Percentiles rank a stretch among this genome's conserved stretches.
phyloP scores from a whole-genome alignment of 1,140 invertebrate genomes.

The Drosophila lowei region DNA sequence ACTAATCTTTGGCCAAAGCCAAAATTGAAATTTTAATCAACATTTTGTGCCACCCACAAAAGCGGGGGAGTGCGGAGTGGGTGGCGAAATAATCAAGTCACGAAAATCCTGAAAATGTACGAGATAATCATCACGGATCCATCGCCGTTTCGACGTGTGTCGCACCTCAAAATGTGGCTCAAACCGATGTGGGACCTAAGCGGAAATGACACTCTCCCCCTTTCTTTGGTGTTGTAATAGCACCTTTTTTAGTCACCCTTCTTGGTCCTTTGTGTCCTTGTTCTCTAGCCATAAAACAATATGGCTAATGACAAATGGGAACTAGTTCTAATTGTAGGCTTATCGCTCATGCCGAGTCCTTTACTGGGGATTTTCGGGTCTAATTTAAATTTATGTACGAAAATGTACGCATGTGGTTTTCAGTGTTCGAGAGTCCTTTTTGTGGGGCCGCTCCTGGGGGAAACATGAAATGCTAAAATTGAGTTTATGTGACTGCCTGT shows the following conservation, averaged over 20 bases:
- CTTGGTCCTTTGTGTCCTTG: constrained; percentile 5
- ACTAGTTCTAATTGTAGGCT: constrained; percentile 48
- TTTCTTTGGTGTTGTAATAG: constrained; percentile 25
- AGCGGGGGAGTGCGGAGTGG: background rate
- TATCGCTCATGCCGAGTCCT: constrained; percentile 32
- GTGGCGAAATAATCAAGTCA: constrained; percentile 62
- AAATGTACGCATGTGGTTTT: constrained; percentile 2
- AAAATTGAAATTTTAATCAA: constrained; percentile 78
- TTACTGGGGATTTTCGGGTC: constrained; percentile 22
- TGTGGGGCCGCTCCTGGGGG: constrained; percentile 7
- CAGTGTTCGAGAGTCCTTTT: constrained; percentile 21
- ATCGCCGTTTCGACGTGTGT: background rate
- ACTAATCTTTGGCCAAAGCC: constrained; percentile 54
- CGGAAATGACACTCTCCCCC: constrained; percentile 11
- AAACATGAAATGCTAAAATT: constrained; percentile 24
- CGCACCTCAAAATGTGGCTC: constrained; percentile 33
- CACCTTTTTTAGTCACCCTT: constrained; percentile 20
- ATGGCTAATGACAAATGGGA: constrained; percentile 50
- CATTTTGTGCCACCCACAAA: constrained; percentile 33
- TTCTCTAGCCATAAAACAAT: constrained; percentile 35
- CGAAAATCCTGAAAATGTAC: constrained; percentile 52
- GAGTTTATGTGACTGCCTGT: constrained; percentile 15
- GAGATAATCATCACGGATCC: constrained; percentile 57
- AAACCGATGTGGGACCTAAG: constrained; percentile 10
- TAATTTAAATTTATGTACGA: constrained; percentile 50